Percentiles rank a stretch among this genome's conserved stretches.
Conservation (phyloP, 2,113 vertebrate species). For the Orcinus orca region DNA sequence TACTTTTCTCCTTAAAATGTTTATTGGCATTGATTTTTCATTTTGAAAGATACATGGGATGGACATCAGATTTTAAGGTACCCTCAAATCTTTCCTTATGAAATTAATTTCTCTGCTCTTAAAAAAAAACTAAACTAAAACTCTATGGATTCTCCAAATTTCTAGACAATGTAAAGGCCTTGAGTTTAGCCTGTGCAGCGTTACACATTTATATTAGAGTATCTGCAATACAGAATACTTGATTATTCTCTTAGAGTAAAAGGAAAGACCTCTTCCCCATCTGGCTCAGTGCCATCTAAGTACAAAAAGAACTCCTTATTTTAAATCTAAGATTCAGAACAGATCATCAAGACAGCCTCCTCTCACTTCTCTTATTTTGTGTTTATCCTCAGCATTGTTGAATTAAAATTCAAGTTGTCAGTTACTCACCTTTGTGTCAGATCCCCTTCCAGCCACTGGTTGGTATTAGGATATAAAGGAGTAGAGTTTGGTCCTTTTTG, state of each 20-base stretch:
- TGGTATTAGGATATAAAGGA: not conserved
- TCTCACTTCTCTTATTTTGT: not conserved
- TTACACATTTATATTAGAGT: not conserved
- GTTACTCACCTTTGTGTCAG: not conserved
- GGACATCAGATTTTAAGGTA: not conserved
- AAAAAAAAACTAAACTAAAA: not conserved
- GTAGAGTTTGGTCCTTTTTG: not conserved
- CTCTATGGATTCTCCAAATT: not conserved
- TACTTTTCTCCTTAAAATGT: not conserved
- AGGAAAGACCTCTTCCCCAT: not conserved
- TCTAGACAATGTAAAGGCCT: not conserved
- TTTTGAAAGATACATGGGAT: not conserved
- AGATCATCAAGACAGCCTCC: not conserved
- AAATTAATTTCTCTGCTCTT: not conserved
- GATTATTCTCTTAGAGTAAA: not conserved
- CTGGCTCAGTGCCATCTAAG: too few relatives aligned
- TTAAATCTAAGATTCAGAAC: not conserved
- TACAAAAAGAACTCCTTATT: not conserved
- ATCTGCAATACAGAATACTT: not conserved
- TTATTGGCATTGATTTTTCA: not conserved
- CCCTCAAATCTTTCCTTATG: not conserved
- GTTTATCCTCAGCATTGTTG: too few relatives aligned
- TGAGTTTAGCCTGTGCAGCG: not conserved
- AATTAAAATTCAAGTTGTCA: not conserved
- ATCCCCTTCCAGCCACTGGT: too few relatives aligned